phyloP scores from a whole-genome alignment of 2,113 vertebrate genomes.

The Tangachromis dhanisi region DNA sequence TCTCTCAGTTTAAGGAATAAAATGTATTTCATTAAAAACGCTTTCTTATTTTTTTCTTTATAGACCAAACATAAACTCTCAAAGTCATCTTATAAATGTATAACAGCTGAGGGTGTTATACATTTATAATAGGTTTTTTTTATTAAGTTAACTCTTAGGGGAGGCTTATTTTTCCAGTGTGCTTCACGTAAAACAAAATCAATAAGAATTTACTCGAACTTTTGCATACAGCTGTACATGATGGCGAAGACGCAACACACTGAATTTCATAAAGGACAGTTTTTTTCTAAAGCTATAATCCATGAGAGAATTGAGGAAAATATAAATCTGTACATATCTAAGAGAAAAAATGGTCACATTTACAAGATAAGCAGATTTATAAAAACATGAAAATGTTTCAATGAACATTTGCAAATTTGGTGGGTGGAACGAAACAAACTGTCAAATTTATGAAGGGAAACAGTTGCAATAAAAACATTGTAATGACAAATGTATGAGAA shows the following conservation, averaged over 20 bases:
- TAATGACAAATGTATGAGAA: not conserved
- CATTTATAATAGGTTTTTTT: not conserved
- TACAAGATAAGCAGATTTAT: not conserved
- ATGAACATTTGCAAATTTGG: accelerated
- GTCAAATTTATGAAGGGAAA: not conserved
- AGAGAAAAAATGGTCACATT: not conserved
- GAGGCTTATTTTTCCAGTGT: not conserved
- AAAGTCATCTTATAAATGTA: accelerated
- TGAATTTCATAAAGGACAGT: not conserved
- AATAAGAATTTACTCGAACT: not conserved
- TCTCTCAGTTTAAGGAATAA: not conserved
- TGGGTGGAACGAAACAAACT: accelerated
- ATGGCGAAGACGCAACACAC: not conserved
- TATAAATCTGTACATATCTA: accelerated
- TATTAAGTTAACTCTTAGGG: not conserved
- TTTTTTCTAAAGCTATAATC: not conserved
- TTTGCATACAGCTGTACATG: accelerated
- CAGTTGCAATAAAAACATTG: not conserved
- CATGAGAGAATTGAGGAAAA: not conserved
- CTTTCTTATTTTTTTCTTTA: not conserved
- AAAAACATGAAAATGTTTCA: not conserved
- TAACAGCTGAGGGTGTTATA: not conserved
- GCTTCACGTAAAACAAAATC: not conserved
- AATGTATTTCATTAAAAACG: not conserved
- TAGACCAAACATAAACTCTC: not conserved